Conservation (phyloP, 2,888 invertebrate species). For the Cyrtodaria siliqua region DNA sequence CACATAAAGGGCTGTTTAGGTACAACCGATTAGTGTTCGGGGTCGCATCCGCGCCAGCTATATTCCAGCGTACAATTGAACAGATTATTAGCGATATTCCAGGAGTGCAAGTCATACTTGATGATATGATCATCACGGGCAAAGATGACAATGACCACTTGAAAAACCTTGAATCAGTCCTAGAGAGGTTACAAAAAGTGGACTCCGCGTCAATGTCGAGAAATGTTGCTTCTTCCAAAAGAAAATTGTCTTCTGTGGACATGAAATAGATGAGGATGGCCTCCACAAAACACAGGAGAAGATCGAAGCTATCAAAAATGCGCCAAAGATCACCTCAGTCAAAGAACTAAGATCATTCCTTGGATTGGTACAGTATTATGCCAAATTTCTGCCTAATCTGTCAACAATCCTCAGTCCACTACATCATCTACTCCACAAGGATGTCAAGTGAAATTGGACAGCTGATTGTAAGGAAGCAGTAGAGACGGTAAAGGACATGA, state of each 20-base stretch:
- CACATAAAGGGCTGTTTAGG: conserved; percentile 62
- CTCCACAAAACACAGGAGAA: conserved; percentile 19
- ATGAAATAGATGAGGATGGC: conserved; percentile 22
- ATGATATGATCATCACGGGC: conserved; percentile 36
- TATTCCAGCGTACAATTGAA: conserved; percentile 67
- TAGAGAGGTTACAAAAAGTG: conserved; percentile 11
- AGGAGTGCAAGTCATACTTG: conserved; percentile 22
- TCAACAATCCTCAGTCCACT: conserved; percentile 35
- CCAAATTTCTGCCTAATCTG: conserved; percentile 36
- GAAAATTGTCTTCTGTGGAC: conserved; percentile 25
- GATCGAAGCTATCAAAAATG: conserved; percentile 24
- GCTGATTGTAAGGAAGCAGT: conserved; percentile 35
- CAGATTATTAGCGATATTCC: conserved; percentile 60
- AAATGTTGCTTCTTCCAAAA: conserved; percentile 33
- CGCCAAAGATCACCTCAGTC: conserved; percentile 11
- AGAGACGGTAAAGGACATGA: conserved; percentile 62
- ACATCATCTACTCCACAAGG: conserved; percentile 28
- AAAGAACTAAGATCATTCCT: conserved; percentile 26
- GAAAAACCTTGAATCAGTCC: conserved; percentile 19
- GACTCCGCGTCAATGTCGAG: conserved; percentile 22
- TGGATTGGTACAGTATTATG: conserved; percentile 31
- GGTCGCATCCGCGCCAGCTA: conserved; percentile 60
- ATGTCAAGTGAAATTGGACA: conserved; percentile 38
- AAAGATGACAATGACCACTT: conserved; percentile 25
- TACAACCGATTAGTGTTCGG: conserved; percentile 65